Conservation (phyloP, 2,888 invertebrate genomes). For the Hanleya hanleyi region DNA sequence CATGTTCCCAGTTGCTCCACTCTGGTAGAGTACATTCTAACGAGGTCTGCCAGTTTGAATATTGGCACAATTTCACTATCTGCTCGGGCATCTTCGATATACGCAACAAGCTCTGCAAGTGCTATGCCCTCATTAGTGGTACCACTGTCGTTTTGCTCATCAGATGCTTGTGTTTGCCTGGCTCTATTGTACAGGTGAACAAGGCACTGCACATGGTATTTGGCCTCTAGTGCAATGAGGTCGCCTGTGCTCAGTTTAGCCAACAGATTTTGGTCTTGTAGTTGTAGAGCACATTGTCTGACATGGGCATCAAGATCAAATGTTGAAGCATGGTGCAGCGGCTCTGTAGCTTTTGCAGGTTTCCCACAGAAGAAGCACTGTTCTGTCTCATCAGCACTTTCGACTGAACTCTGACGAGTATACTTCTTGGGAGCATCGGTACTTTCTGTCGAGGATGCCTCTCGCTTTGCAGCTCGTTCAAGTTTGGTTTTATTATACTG, state of each 20-base stretch:
- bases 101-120: conserved; percentile 8
- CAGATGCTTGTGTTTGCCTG: neutral
- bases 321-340: neutral
- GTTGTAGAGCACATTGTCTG: neutral
- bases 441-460: too few relatives aligned
- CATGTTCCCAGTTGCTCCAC: neutral
- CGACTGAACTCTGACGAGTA: too few relatives aligned
- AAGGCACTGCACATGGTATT: neutral
- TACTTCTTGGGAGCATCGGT: too few relatives aligned
- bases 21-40: neutral
- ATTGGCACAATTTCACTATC: neutral
- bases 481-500: neutral
- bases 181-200: neutral
- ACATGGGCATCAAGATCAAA: neutral
- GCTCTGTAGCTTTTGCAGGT: neutral
- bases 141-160: neutral
- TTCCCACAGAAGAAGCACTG: neutral
- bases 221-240: neutral
- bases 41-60: neutral
- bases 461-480: neutral
- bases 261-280: neutral
- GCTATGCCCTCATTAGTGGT: neutral
- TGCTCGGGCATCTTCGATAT: neutral
- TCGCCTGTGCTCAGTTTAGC: neutral
- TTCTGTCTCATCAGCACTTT: neutral